Evolutionary conservation across 2,888 invertebrate species (phyloP).

Genomic region (Drosophila melanosoma): DNA sequence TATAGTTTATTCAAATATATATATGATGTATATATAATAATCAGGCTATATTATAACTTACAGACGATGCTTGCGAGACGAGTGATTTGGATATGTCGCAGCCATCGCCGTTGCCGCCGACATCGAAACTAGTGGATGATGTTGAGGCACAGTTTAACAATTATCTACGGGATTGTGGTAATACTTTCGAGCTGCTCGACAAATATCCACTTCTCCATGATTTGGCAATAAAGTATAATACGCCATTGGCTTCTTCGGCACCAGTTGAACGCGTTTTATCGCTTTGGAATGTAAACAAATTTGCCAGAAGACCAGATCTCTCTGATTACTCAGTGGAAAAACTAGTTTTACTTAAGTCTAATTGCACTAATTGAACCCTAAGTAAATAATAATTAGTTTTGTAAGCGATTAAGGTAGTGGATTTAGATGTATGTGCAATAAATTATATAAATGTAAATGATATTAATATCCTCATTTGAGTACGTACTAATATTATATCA

Average conservation of each 20-base stretch:
- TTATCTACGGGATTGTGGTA: slow-evolving; percentile 40
- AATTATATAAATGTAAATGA: not conserved
- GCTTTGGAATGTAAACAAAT: slow-evolving; percentile 4
- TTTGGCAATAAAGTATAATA: slow-evolving; percentile 41
- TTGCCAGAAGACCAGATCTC: slow-evolving; percentile 15
- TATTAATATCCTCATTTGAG: not conserved
- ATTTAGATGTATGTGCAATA: not conserved
- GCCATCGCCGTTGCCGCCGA: slow-evolving; percentile 25
- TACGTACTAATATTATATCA: not conserved
- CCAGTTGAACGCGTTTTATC: slow-evolving; percentile 27
- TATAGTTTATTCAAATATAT: not conserved
- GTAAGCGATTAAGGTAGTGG: not conserved
- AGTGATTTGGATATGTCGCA: slow-evolving; percentile 39
- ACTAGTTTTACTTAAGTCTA: slow-evolving; percentile 50
- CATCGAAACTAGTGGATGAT: slow-evolving; percentile 34
- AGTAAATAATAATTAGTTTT: not conserved
- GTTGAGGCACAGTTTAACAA: slow-evolving; percentile 36
- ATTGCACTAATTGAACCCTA: slow-evolving; percentile 8
- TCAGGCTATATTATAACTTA: not conserved
- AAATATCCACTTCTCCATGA: slow-evolving; percentile 49
- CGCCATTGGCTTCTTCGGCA: slow-evolving; percentile 35
- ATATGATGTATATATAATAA: not conserved
- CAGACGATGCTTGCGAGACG: slow-evolving; percentile 40
- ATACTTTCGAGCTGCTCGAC: slow-evolving; percentile 38
- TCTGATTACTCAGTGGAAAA: slow-evolving; percentile 38